These are phyloP conservation scores for Goniozus legneri DNA, from an alignment of 1,140 invertebrate genomes.

Conservation along the genomic window DNA sequence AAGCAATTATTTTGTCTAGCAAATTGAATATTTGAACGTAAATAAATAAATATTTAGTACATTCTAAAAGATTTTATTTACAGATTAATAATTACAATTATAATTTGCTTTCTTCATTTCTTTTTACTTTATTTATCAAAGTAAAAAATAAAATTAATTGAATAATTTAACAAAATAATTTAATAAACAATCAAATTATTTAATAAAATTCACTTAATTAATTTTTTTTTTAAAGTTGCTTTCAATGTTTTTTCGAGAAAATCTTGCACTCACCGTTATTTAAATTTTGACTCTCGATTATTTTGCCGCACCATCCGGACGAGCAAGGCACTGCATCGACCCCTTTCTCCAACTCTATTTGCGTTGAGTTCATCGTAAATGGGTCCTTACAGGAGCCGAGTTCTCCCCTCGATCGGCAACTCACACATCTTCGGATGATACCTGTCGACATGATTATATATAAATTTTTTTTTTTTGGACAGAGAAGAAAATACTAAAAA, in stretches of 20 bases:
- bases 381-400: slow-evolving; percentile 85
- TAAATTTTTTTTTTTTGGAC: slow-evolving; percentile 13
- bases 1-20: no score
- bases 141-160: no score
- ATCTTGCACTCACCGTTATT: slow-evolving; percentile 55
- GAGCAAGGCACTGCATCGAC: slow-evolving; percentile 78
- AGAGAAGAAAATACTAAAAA: neutral
- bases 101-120: no score
- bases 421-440: slow-evolving; percentile 67
- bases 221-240: slow-evolving; percentile 1
- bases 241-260: no score
- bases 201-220: slow-evolving; percentile 7
- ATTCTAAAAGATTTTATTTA: no score
- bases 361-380: slow-evolving; percentile 73
- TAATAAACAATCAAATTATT: neutral
- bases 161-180: no score
- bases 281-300: slow-evolving; percentile 72
- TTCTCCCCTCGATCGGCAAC: slow-evolving; percentile 82
- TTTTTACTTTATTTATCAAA: no score
- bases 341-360: slow-evolving; percentile 64
- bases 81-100: no score
- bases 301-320: slow-evolving; percentile 91
- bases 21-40: no score
- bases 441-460: slow-evolving; percentile 41
- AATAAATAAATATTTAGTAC: no score